Conservation (phyloP, 2,888 invertebrate species). For the Brachynemurus nebulosus region DNA sequence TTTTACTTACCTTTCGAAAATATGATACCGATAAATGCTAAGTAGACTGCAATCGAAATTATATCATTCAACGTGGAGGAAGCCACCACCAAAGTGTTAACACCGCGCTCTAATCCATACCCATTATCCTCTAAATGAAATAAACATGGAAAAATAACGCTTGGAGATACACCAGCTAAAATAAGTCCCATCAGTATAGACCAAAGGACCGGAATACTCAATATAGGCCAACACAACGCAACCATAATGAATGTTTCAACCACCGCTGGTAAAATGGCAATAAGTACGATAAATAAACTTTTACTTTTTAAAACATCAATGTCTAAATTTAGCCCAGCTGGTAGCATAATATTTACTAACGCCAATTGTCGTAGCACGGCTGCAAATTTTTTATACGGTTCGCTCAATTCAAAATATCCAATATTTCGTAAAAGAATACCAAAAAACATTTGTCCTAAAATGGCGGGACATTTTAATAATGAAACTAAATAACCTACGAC, state of each 20-base stretch:
- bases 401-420: conserved; percentile 32
- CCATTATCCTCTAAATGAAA: conserved; percentile 44
- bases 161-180: conserved; percentile 56
- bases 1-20: conserved; percentile 48
- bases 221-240: conserved; percentile 36
- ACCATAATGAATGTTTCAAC: conserved; percentile 39
- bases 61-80: conserved; percentile 63
- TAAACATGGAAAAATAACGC: conserved; percentile 58
- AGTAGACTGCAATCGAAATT: conserved; percentile 58
- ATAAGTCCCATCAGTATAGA: conserved; percentile 39
- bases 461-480: conserved; percentile 33
- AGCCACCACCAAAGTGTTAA: conserved; percentile 58
- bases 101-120: conserved; percentile 55
- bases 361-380: conserved; percentile 41
- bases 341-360: conserved; percentile 45
- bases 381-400: conserved; percentile 33
- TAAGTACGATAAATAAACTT: conserved; percentile 37
- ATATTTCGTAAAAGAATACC: conserved; percentile 39
- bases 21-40: conserved; percentile 48
- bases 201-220: conserved; percentile 48
- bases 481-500: conserved; percentile 19
- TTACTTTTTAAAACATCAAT: conserved; percentile 39
- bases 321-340: conserved; percentile 51
- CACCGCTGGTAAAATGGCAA: conserved; percentile 45
- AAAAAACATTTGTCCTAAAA: conserved; percentile 47